Evolutionary conservation across 2,113 vertebrate genomes (phyloP), one percentile per base, ranked within the genome.

Genomic region (Pygoscelis adeliae): DNA sequence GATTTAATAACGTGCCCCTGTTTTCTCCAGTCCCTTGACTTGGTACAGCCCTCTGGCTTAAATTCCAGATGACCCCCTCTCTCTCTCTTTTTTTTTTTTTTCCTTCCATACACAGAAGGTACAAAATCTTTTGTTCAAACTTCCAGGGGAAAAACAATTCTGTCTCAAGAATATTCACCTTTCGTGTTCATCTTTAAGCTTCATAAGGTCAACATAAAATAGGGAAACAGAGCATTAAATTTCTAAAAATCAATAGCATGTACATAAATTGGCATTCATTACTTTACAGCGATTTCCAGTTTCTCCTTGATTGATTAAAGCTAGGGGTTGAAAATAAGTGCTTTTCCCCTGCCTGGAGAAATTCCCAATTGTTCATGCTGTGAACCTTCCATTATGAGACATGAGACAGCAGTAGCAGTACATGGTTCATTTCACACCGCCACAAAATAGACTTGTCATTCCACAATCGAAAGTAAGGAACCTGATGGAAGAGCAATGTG

Each of bases 301-400:
- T 97, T 97, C 90, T 96, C 58, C 91, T 97, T 98, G 97, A 98
- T 96, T 97, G 98, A 98, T 97, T 98, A 96, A 98, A 98, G 93
- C 89, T 74, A 96, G 94, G 90, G 95, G 90, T 97, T 97, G 96
- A 89, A 98, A 98, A 97, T 95, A 98, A 97, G 93, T 94, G 94
- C 93, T 97, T 98, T 97, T 90, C 89, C 95, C 95, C 95, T 95
- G 92, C 88, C 96, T 97, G 95, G 94, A 97, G 96, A 97, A 97
- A 97, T 96, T 94, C 92, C 91, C 95, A 95, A 96, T 98, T 95
- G 94, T 97, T 95, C 95, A 95, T 94, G 94, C 97, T 96, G 95
- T 95, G 97, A 97, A 96, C 96, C 91, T 98, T 98, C 95, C 94
- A 96, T 97, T 98, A 97, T 96, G 96, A 98, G 97, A 97, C 95